phyloP scores from a whole-genome alignment of 2,888 invertebrate genomes.

The Eristalinus aeneus region DNA sequence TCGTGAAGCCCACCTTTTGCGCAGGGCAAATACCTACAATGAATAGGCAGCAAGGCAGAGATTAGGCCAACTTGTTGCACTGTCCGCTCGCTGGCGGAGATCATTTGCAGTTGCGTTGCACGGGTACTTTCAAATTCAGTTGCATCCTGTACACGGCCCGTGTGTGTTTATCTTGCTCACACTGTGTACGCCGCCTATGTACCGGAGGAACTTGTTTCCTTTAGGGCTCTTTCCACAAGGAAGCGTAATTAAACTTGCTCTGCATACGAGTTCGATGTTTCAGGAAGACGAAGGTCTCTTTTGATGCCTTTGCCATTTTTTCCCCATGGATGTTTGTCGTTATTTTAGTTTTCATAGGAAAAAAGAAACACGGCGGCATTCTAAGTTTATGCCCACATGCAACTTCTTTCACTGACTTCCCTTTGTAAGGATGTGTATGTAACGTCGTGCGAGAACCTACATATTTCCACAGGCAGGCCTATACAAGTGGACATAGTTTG shows the following conservation, averaged over 20 bases:
- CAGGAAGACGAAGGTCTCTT: conserved; percentile 66
- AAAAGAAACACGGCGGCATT: conserved; percentile 1
- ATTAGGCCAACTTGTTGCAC: conserved; percentile 70
- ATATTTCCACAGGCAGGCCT: not conserved
- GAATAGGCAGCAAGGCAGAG: conserved; percentile 69
- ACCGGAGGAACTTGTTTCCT: conserved; percentile 64
- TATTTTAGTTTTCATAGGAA: conserved; percentile 4
- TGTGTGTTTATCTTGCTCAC: conserved; percentile 27
- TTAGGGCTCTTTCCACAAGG: conserved; percentile 68
- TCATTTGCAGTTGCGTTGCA: conserved; percentile 51
- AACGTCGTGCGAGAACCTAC: not conserved
- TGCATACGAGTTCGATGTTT: conserved; percentile 65
- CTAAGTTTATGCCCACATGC: conserved; percentile 62
- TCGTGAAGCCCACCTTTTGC: conserved; percentile 57
- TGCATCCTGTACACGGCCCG: conserved; percentile 30
- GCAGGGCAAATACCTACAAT: conserved; percentile 65
- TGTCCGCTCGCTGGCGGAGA: conserved; percentile 65
- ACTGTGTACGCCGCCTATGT: not conserved
- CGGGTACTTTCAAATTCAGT: conserved; percentile 33
- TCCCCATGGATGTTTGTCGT: not conserved
- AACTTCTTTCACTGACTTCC: conserved; percentile 68
- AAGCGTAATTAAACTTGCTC: conserved; percentile 69
- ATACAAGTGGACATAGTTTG: conserved; percentile 19
- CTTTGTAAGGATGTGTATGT: conserved; percentile 58
- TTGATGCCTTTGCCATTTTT: conserved; percentile 6